Conservation (phyloP, 2,888 invertebrate genomes). For the Drosophila phalerata region DNA sequence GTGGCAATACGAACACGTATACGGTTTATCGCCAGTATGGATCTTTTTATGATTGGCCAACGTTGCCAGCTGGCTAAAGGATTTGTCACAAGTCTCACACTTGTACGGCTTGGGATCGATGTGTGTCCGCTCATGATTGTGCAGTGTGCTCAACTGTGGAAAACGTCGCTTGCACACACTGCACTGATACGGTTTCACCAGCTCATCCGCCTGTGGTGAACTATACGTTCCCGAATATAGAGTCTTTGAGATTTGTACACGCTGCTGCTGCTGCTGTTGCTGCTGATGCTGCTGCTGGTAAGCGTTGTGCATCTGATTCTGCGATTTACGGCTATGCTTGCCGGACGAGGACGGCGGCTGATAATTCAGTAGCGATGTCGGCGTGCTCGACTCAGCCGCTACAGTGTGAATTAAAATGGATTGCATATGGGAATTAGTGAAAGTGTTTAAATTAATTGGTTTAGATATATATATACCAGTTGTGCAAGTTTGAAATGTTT, state of each 20-base stretch:
- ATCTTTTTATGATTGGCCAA: constrained; percentile 83
- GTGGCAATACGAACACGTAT: constrained; percentile 83
- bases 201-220: constrained; percentile 83
- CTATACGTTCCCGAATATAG: constrained; percentile 83
- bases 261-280: constrained; percentile 67
- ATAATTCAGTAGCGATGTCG: constrained; percentile 80
- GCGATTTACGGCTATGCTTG: constrained; percentile 67
- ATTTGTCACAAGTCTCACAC: constrained; percentile 83
- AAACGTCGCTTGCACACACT: constrained; percentile 83
- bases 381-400: constrained; percentile 81
- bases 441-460: no score
- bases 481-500: no score
- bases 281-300: constrained; percentile 61
- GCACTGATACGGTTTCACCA: constrained; percentile 83
- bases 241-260: constrained; percentile 83
- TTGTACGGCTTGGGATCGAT: constrained; percentile 84
- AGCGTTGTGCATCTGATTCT: constrained; percentile 77
- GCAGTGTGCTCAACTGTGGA: constrained; percentile 82
- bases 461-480: no score
- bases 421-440: background rate
- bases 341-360: constrained; percentile 73
- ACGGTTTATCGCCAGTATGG: constrained; percentile 83
- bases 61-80: constrained; percentile 82
- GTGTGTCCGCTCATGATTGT: constrained; percentile 83
- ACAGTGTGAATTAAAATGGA: background rate